Percentiles rank a stretch among this genome's conserved stretches.
phyloP scores from a whole-genome alignment of 2,797 vertebrate genomes.

The Staurois parvus region DNA sequence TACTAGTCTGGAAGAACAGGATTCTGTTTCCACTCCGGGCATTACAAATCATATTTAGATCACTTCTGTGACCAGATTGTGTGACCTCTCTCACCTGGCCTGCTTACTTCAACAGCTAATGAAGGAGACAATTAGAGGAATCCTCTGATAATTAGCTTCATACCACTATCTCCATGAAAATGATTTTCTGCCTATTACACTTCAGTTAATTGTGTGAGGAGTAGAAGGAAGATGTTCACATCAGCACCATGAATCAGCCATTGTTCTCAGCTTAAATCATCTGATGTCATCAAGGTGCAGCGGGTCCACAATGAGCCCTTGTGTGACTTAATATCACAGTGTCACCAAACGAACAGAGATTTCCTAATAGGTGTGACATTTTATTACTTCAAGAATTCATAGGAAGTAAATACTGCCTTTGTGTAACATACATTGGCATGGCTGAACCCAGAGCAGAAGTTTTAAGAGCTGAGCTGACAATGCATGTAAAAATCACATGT shows the following conservation, averaged over 20 bases:
- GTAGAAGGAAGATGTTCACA: constrained; percentile 17
- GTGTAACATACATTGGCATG: not conserved
- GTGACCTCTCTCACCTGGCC: not conserved
- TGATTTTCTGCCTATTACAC: not conserved
- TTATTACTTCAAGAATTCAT: not conserved
- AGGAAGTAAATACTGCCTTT: constrained; percentile 13
- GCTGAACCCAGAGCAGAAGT: not conserved
- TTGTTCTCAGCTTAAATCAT: constrained; percentile 3
- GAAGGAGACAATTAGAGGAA: not conserved
- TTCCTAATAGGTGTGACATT: constrained; percentile 37
- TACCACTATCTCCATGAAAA: not conserved
- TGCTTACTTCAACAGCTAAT: not conserved
- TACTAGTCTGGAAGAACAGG: too few species aligned
- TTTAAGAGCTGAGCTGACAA: too few species aligned
- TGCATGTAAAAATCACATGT: too few species aligned
- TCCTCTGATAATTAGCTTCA: constrained; percentile 4
- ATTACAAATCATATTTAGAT: too few species aligned
- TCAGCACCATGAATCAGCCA: constrained; percentile 27
- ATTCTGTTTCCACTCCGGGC: too few species aligned
- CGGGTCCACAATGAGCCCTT: constrained; percentile 17
- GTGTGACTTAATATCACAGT: not conserved
- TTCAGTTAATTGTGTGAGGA: constrained; percentile 12
- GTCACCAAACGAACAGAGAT: constrained; percentile 3
- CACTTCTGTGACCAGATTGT: too few species aligned
- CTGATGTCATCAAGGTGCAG: constrained; percentile 35